Conservation (phyloP, 2,797 vertebrate species). For the Lepus townsendii region DNA sequence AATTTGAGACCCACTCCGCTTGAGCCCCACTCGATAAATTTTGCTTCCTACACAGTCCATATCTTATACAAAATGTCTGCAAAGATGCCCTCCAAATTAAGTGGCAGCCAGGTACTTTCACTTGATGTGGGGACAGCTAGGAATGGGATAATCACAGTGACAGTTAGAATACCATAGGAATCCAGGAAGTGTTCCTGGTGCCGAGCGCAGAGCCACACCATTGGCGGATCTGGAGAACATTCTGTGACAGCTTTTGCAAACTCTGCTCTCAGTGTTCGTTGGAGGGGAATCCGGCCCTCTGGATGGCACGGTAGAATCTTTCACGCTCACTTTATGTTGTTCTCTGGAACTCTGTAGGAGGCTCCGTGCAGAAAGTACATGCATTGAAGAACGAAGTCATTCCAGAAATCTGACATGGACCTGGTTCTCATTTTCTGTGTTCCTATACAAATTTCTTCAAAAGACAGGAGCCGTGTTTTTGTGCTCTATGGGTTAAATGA, state of each 20-base stretch:
- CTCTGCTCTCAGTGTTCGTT: not conserved
- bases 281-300: not conserved
- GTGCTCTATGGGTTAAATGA: not conserved
- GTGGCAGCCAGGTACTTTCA: not conserved
- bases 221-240: not conserved
- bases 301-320: not conserved
- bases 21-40: not conserved
- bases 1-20: not conserved
- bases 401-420: not conserved
- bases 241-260: not conserved
- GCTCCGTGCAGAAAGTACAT: not conserved
- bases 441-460: not conserved
- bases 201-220: not conserved
- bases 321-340: not conserved
- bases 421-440: not conserved
- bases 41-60: not conserved
- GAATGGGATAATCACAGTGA: not conserved
- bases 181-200: not conserved
- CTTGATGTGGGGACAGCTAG: not conserved
- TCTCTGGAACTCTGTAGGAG: not conserved
- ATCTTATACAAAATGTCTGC: not conserved
- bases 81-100: not conserved
- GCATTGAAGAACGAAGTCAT: constrained; percentile 16
- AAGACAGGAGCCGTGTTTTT: not conserved
- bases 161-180: not conserved